Evolutionary conservation across 2,888 invertebrate genomes (phyloP).

Genomic region (Molorchus minor): DNA sequence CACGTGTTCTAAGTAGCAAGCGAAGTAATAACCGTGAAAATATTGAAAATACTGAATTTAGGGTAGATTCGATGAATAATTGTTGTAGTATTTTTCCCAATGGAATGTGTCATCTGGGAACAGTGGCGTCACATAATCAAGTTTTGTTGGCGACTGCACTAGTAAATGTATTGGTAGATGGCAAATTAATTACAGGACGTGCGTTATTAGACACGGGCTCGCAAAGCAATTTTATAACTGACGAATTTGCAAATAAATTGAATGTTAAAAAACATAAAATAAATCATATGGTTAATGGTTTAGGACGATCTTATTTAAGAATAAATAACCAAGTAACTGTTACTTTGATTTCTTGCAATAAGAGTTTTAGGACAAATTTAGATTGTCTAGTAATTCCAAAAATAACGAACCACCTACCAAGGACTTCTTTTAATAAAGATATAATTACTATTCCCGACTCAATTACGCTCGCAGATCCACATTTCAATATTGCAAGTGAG

Average conservation of each 20-base stretch:
- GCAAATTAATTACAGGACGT: constrained; percentile 2
- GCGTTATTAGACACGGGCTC: constrained; percentile 19
- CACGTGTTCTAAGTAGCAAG: not conserved
- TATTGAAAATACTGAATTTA: not conserved
- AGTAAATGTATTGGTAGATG: constrained; percentile 3
- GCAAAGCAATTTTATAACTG: constrained; percentile 16
- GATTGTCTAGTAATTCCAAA: constrained; percentile 7
- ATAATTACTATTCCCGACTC: constrained; percentile 2
- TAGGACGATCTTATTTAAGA: not conserved
- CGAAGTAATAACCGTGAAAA: not conserved
- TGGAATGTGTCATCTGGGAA: not conserved
- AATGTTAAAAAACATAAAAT: constrained; percentile 1
- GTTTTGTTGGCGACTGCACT: not conserved
- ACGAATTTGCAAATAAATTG: not conserved
- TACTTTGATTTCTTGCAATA: constrained; percentile 10
- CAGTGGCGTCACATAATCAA: not conserved
- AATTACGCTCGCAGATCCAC: constrained; percentile 4
- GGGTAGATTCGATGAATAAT: not conserved
- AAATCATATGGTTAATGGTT: constrained; percentile 8
- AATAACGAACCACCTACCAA: constrained; percentile 8
- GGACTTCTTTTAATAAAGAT: not conserved
- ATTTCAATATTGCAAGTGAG: constrained; percentile 9
- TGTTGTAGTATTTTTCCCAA: not conserved
- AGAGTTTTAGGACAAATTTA: not conserved
- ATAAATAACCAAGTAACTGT: not conserved